Conservation (phyloP, 2,888 invertebrate genomes). For the Mayetiola destructor region DNA sequence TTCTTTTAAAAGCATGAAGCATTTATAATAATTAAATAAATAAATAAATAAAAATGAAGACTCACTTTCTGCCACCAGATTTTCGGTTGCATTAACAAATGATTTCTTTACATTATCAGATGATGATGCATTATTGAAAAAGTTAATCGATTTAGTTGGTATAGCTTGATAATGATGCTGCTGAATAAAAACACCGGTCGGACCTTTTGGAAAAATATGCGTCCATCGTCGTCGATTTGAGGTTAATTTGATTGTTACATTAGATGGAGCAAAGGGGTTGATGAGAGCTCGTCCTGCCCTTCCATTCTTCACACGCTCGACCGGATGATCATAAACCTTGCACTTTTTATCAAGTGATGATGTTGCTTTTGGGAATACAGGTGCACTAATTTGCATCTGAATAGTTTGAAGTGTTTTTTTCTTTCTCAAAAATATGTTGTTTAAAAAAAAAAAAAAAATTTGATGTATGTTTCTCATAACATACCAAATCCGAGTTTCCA, state of each 20-base stretch:
- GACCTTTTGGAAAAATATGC: slow-evolving; percentile 94
- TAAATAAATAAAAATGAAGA: too few species aligned
- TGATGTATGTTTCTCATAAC: not conserved
- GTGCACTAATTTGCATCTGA: too few species aligned
- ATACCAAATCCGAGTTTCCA: slow-evolving; percentile 37
- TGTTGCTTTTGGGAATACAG: too few species aligned
- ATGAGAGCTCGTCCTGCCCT: slow-evolving; percentile 68
- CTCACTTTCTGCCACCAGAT: too few species aligned
- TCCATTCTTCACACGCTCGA: too few species aligned
- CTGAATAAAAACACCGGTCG: slow-evolving; percentile 78
- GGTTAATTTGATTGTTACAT: slow-evolving; percentile 89
- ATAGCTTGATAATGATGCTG: slow-evolving; percentile 86
- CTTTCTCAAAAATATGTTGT: not conserved
- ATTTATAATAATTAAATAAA: too few species aligned
- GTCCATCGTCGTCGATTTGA: slow-evolving; percentile 94
- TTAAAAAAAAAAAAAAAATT: not conserved
- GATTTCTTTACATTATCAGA: too few species aligned
- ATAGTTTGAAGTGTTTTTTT: slow-evolving; percentile 3
- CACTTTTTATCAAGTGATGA: too few species aligned
- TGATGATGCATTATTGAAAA: slow-evolving; percentile 26
- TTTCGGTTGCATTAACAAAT: too few species aligned
- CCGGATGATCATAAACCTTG: too few species aligned
- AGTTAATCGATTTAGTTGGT: slow-evolving; percentile 41
- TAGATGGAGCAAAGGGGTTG: slow-evolving; percentile 96
- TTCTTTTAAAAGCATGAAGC: too few species aligned